Percentiles rank a stretch among this genome's conserved stretches.
Evolutionary conservation across 2,888 invertebrate genomes (phyloP).

Genomic region (Melanchra persicariae): DNA sequence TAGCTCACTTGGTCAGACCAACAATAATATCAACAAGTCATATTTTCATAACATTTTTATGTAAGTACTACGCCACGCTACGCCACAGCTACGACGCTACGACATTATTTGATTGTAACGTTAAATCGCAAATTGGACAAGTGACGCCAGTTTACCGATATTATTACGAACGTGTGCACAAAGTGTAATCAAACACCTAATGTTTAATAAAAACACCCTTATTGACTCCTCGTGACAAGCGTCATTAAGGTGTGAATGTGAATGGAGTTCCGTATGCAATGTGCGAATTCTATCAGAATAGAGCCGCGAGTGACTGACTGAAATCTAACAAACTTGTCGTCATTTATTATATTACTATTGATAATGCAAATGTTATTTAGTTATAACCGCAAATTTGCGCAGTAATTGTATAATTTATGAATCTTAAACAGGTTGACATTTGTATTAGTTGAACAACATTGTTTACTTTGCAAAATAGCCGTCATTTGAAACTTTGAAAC

Average conservation of each 20-base stretch:
- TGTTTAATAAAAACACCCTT: constrained; percentile 58
- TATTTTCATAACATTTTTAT: too few species aligned
- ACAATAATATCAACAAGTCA: neutral
- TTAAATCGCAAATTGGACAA: constrained; percentile 24
- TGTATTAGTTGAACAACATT: constrained; percentile 10
- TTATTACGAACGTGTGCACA: constrained; percentile 22
- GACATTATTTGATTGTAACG: constrained; percentile 12
- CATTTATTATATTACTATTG: constrained; percentile 24
- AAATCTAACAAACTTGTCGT: constrained; percentile 13
- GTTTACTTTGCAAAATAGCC: constrained; percentile 5
- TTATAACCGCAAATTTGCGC: constrained; percentile 7
- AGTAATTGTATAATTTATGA: constrained; percentile 32
- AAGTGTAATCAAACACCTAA: constrained; percentile 37
- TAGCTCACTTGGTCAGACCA: neutral
- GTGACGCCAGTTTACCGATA: constrained; percentile 36
- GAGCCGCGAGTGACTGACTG: neutral
- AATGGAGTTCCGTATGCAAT: constrained; percentile 45
- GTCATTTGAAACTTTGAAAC: constrained; percentile 8
- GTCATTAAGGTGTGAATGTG: constrained; percentile 41
- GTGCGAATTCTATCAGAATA: constrained; percentile 42
- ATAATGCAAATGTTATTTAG: constrained; percentile 37
- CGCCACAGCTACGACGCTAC: constrained; percentile 5
- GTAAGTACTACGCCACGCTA: neutral
- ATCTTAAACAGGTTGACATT: constrained; percentile 31
- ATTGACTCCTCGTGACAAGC: constrained; percentile 57